Base-by-base conservation (phyloP, 2,888 invertebrate genomes). In the Ormyrus pomaceus region DNA sequence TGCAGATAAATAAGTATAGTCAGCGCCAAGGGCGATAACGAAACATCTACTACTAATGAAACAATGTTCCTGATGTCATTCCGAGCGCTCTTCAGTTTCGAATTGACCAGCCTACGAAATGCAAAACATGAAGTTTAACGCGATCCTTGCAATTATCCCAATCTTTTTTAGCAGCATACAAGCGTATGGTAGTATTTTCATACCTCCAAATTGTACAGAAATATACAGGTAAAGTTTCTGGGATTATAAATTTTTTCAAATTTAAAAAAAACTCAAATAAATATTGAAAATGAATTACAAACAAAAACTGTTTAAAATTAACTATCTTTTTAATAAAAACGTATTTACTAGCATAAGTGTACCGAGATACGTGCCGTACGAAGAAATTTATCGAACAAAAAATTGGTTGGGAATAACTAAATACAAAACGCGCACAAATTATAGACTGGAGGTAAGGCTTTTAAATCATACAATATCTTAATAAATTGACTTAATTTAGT, bases 361-460 rank as follows among this genome's bases (percentile, higher is more conserved):
- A 8, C 70, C 70, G 6, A 55, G 62, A n/a, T 80, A 77, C 7
- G 81, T 83, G 9, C 86, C 87, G 0, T 87, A 87, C 58, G 34
- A 13, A 2, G 86, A 87, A 81, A 76, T 76, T 6, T 84, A 84
- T 56, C 75, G 11, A 19, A 5, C 11, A 0, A 72, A 11, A 45
- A 64, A 53, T 2, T 83, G 79, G 69, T 62, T 69, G 0, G 51
- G 82, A 0, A 79, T 81, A 11, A 45, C 59, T 11, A 46, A 64
- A 8, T 77, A 53, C 6, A 71, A 78, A 10, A 81, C 68, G 6
- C 84, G 86, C 3, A 51, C 45, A 0, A 86, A 85, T 64, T 84
- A 85, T 61, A 85, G 46, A 65, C 70, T 59, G 46, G 65, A 82
- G 81, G 87, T 79, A 81, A 48, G 7, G 34, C 34, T 34, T 34